phyloP scores from a whole-genome alignment of 2,797 vertebrate genomes.

The Adelosebastes latens region DNA sequence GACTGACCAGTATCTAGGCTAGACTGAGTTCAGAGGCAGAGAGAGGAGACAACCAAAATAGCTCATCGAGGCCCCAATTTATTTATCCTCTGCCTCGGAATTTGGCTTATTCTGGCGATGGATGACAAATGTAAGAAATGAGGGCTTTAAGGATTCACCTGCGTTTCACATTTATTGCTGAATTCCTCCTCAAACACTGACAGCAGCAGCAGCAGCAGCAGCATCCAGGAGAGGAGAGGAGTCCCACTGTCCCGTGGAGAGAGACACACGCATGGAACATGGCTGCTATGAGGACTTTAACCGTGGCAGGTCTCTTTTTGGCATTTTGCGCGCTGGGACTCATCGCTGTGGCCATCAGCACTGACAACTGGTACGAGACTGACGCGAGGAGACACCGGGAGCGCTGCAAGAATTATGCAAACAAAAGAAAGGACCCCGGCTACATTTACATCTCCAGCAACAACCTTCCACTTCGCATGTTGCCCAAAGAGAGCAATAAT shows the following conservation, averaged over 20 bases:
- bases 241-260: conserved; percentile 71
- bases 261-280: conserved; percentile 82
- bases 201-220: conserved; percentile 27
- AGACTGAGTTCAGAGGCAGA: conserved; percentile 68
- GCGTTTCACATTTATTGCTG: conserved; percentile 44
- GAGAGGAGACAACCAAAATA: conserved; percentile 71
- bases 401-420: conserved; percentile 90
- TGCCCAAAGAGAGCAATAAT: conserved; percentile 74
- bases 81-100: conserved; percentile 28
- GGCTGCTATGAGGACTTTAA: conserved; percentile 93
- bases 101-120: conserved; percentile 20
- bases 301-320: conserved; percentile 88
- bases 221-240: conserved; percentile 53
- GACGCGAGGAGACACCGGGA: conserved; percentile 91
- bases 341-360: conserved; percentile 90
- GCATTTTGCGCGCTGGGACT: conserved; percentile 90
- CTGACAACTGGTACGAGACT: conserved; percentile 94
- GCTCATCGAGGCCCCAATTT: conserved; percentile 48
- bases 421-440: conserved; percentile 90
- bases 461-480: conserved; percentile 89
- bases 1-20: conserved; percentile 67
- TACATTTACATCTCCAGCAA: conserved; percentile 92
- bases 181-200: conserved; percentile 61
- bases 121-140: conserved; percentile 30
- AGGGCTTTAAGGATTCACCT: conserved; percentile 24